A percentile compares a stretch with the other conserved stretches of the same genome.
phyloP scores from a whole-genome alignment of 1,140 invertebrate genomes.

The Drosophila setifemur region DNA sequence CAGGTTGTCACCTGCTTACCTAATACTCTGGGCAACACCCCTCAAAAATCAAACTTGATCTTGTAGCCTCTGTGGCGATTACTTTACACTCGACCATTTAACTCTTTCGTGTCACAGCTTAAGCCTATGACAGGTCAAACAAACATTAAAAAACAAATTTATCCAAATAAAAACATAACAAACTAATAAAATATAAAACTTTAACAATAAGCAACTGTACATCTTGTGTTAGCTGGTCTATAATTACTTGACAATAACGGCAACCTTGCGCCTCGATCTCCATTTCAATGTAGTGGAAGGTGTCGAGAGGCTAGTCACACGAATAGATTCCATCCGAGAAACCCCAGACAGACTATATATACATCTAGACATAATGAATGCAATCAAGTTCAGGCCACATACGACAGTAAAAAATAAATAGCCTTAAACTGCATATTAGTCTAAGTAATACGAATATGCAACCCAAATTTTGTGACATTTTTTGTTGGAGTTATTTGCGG shows the following conservation, averaged over 20 bases:
- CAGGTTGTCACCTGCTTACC: too few species aligned
- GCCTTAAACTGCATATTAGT: slow-evolving; percentile 63
- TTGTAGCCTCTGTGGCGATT: too few species aligned
- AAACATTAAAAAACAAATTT: slow-evolving; percentile 3
- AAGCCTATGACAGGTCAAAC: neutral
- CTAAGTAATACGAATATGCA: slow-evolving; percentile 18
- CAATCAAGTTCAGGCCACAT: slow-evolving; percentile 40
- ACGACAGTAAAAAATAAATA: slow-evolving; percentile 46
- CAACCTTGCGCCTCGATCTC: slow-evolving; percentile 75
- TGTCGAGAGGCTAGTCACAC: slow-evolving; percentile 6
- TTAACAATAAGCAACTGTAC: slow-evolving; percentile 40
- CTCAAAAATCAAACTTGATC: too few species aligned
- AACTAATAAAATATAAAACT: slow-evolving; percentile 27
- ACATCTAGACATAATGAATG: slow-evolving; percentile 37
- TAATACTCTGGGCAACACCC: too few species aligned
- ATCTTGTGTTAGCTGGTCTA: slow-evolving; percentile 56
- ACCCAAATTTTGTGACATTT: slow-evolving; percentile 57
- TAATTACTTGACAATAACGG: slow-evolving; percentile 77
- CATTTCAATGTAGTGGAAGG: slow-evolving; percentile 33
- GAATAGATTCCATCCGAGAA: slow-evolving; percentile 3
- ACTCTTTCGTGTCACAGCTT: too few species aligned
- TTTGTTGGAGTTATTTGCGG: neutral
- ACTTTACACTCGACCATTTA: too few species aligned
- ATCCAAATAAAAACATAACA: slow-evolving; percentile 22
- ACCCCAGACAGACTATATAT: slow-evolving; percentile 35